These are phyloP conservation scores for Pampusana beccarii DNA, from an alignment of 2,113 vertebrate genomes.

Conservation along the genomic window DNA sequence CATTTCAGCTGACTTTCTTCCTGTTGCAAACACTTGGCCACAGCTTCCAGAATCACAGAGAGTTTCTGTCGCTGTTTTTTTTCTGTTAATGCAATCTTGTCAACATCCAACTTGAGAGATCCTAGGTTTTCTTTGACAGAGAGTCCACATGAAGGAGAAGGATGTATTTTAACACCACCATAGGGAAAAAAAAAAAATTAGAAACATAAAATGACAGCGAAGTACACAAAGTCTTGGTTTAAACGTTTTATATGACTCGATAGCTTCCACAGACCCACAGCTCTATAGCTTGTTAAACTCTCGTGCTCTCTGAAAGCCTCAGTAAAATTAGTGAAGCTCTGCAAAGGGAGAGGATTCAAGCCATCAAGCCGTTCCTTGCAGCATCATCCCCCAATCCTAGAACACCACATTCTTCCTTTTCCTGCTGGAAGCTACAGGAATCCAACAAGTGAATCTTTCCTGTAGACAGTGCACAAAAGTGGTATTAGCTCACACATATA, in stretches of 20 bases:
- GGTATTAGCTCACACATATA: rapidly evolving
- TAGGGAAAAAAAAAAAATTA: neutral
- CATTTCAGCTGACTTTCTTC: constrained; percentile 78
- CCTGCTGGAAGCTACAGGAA: neutral
- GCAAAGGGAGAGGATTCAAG: neutral
- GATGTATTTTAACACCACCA: neutral
- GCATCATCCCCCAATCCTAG: neutral
- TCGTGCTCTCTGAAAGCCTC: neutral
- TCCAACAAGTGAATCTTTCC: neutral
- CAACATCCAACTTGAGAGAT: constrained; percentile 76
- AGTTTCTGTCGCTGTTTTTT: constrained; percentile 86
- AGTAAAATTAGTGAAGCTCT: neutral
- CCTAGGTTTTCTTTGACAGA: constrained; percentile 77
- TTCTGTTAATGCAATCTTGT: constrained; percentile 82
- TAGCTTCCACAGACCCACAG: neutral
- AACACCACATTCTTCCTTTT: neutral
- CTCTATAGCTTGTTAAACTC: neutral
- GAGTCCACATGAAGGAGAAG: neutral
- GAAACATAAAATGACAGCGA: neutral
- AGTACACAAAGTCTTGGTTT: neutral
- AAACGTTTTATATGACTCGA: neutral
- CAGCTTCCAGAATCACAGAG: constrained; percentile 74
- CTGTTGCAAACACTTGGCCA: constrained; percentile 75
- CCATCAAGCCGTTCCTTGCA: neutral
- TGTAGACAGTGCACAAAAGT: neutral